Base-by-base conservation (phyloP, 2,113 vertebrate genomes). In the Pollachius pollachius region DNA sequence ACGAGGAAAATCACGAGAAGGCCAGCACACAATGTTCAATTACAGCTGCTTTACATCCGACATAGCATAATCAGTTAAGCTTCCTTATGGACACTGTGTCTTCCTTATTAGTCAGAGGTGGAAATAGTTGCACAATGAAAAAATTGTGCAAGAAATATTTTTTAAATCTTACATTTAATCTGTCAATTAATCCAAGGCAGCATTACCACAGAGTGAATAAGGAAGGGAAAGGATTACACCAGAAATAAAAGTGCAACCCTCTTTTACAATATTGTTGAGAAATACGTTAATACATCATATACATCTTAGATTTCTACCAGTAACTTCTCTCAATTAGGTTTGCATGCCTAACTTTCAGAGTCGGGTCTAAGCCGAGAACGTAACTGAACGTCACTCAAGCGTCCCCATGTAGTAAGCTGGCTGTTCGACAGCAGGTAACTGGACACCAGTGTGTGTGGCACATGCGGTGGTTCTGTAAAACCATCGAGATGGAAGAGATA, bases 401-500 rank as follows among this genome's bases (percentile, higher is more conserved):
- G n/a, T 16, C 16, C 16, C n/a, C 5, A 9, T 57, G 54, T 1
- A 57, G 54, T 48, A 9, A 48, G 7, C 11, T 48, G 41, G 41
- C 41, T 9, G 41, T 13, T 57, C 15, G 13, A 17, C n/a, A n/a
- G 70, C 68, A 56, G 27, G 87, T 84, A 89, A 89, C 71, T 48
- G 62, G 85, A 90, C 80, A 85, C 86, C 85, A 21, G 73, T 67
- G 68, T 82, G 75, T 82, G 81, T 78, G 80, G 80, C 84, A 83
- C 85, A 85, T 81, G 78, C 66, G 16, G 79, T 64, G 70, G 67
- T 88, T 81, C 82, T 88, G 79, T 81, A 80, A 88, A 85, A 79
- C 69, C 70, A 70, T 59, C 60, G 75, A 74, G 79, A 84, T 82
- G 79, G 75, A 70, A 71, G 75, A 84, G 89, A 91, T 85, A 88